Evolutionary conservation across 2,113 vertebrate species (phyloP).

Genomic region (Acanthochromis polyacanthus): DNA sequence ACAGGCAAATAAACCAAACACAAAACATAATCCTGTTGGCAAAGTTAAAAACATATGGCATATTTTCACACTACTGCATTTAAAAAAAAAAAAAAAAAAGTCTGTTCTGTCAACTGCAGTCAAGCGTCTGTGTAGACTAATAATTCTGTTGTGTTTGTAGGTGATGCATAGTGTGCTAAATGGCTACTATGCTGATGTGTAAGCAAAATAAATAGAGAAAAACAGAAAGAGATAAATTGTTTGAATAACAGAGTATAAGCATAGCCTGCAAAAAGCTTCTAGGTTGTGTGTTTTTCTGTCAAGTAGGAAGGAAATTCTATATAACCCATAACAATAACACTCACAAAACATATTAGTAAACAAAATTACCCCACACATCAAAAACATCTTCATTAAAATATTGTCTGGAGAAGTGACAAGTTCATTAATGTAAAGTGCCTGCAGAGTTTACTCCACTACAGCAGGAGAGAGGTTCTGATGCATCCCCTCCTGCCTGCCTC

Average conservation of each 20-base stretch:
- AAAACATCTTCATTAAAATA: slow-evolving; percentile 65
- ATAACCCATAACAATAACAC: slow-evolving; percentile 15
- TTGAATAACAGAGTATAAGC: slow-evolving; percentile 27
- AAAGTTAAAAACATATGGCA: neutral
- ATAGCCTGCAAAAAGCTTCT: slow-evolving; percentile 8
- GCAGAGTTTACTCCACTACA: slow-evolving; percentile 37
- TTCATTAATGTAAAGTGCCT: slow-evolving; percentile 73
- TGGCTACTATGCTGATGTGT: slow-evolving; percentile 31
- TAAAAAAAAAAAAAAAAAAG: neutral
- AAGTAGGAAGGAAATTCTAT: slow-evolving; percentile 27
- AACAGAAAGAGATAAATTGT: slow-evolving; percentile 30
- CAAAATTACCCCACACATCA: slow-evolving; percentile 30
- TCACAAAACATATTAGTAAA: slow-evolving; percentile 29
- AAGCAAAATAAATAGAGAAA: slow-evolving; percentile 15
- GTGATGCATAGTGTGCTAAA: slow-evolving; percentile 18
- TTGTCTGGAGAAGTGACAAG: slow-evolving; percentile 61
- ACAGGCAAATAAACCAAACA: slow-evolving; percentile 26
- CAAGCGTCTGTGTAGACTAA: slow-evolving; percentile 25
- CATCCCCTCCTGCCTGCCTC: slow-evolving; percentile 38
- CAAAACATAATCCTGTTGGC: slow-evolving; percentile 16
- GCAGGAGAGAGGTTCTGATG: slow-evolving; percentile 42
- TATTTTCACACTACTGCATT: slow-evolving; percentile 20
- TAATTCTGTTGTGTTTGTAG: slow-evolving; percentile 16
- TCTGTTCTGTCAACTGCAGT: slow-evolving; percentile 38
- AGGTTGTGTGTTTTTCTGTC: slow-evolving; percentile 6